Percentiles rank a stretch among this genome's conserved stretches.
Evolutionary conservation across 2,888 invertebrate species (phyloP).

Genomic region (Magallana nippona): DNA sequence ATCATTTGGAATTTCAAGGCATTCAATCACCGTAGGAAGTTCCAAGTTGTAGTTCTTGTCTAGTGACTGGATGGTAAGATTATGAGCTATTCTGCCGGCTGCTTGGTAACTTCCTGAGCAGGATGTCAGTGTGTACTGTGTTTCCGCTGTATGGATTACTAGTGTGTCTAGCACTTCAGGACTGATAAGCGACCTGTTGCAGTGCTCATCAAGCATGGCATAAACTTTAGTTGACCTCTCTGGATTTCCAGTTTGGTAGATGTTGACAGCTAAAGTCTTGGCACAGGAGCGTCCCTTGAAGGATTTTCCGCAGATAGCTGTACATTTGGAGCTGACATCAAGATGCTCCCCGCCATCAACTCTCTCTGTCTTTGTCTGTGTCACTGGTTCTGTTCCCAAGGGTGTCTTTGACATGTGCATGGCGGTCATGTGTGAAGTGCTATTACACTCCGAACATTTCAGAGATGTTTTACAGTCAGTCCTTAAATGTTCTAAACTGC

Average conservation of each 20-base stretch:
- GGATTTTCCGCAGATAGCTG: conserved; percentile 24
- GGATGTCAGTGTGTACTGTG: conserved; percentile 4
- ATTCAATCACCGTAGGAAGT: not conserved
- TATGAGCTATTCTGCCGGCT: conserved; percentile 12
- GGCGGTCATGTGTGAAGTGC: not conserved
- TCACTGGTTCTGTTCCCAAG: not conserved
- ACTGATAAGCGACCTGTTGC: conserved; percentile 25
- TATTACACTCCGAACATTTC: conserved; percentile 1
- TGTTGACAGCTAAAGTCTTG: conserved; percentile 9
- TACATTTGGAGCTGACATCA: not conserved
- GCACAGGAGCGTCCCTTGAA: conserved; percentile 29
- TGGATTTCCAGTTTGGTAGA: not conserved
- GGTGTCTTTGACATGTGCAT: not conserved
- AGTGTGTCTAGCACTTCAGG: conserved; percentile 16
- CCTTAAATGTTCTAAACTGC: not conserved
- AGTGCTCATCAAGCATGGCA: conserved; percentile 38
- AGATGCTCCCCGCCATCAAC: conserved; percentile 9
- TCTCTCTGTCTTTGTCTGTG: not conserved
- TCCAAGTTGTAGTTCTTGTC: not conserved
- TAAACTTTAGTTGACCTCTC: not conserved
- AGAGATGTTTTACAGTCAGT: conserved; percentile 13
- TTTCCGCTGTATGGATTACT: conserved; percentile 10
- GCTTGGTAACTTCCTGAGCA: not conserved
- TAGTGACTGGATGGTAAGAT: not conserved
- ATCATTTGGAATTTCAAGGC: conserved; percentile 4